These are phyloP conservation scores for Melolontha melolontha DNA, from an alignment of 2,888 invertebrate genomes.

Conservation along the genomic window DNA sequence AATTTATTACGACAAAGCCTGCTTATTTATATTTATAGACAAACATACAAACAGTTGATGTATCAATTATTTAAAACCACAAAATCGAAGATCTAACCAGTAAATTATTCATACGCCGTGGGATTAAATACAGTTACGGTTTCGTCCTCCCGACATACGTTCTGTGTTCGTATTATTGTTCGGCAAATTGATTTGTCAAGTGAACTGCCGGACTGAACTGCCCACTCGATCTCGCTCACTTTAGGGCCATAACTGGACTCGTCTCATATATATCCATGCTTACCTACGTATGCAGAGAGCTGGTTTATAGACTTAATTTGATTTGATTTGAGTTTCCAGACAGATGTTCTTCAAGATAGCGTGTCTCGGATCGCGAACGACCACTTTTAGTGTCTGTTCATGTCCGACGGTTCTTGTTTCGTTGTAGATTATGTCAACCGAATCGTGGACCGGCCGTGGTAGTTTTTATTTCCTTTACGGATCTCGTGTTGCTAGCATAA, in stretches of 20 bases:
- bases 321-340: constrained; percentile 21
- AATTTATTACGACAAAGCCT: too few species aligned
- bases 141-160: constrained; percentile 26
- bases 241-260: constrained; percentile 33
- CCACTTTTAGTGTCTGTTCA: constrained; percentile 11
- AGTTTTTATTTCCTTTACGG: too few species aligned
- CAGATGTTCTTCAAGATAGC: constrained; percentile 31
- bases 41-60: too few species aligned
- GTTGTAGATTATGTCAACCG: background rate
- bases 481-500: too few species aligned
- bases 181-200: constrained; percentile 44
- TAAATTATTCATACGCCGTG: constrained; percentile 41
- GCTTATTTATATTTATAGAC: too few species aligned
- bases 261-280: too few species aligned
- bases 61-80: too few species aligned
- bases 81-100: background rate
- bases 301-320: constrained; percentile 37
- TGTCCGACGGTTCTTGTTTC: constrained; percentile 5
- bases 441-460: too few species aligned
- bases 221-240: constrained; percentile 21
- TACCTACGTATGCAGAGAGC: background rate
- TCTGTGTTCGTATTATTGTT: constrained; percentile 35
- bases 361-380: constrained; percentile 4
- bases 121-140: constrained; percentile 25
- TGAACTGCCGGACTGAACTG: constrained; percentile 15